Evolutionary conservation across 2,797 vertebrate species (phyloP), one percentile per base, ranked within the genome.

Genomic region (Anomalospiza imberbis): DNA sequence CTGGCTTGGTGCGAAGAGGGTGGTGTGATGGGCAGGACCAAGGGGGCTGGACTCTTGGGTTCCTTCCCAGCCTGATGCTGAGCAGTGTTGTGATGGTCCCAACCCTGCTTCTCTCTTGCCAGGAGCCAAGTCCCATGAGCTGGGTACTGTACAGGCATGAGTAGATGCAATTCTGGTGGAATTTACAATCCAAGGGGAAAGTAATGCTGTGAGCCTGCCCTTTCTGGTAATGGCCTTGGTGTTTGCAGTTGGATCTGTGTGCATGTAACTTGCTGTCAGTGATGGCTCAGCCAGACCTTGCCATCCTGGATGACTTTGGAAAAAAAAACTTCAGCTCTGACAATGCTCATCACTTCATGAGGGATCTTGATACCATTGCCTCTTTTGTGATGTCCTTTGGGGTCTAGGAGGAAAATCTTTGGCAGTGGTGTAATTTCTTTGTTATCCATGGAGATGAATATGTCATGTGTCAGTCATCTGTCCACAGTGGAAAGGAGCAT

Each of bases 1-100:
- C 68, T 53, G 3, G 28, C 73, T 81, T 24, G 4, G 48, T 60
- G 85, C 93, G 82, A 91, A 95, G 74, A 94, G 91, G 94, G 95
- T 90, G 88, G 80, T 94, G 45, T 91, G 74, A 95, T 32, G 77
- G 95, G 73, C 67, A 83, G 83, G 79, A 93, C 13, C 0, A 3
- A 78, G 75, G 75, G 34, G 79, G 40, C 85, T 85, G 70, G 31
- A 71, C 50, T 79, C 31, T 28, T 9, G 53, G 21, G 74, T 85
- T 93, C 55, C 38, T 89, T 85, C 62, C 28, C 34, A 81, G 32
- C 22, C 16, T 40, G 40, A 42, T n/a, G 44, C 60, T 11, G 6
- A 88, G 60, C 60, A 73, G 32, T 7, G 3, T 7, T 8, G 21
- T 68, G 66, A 50, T 61, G 53, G 45, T 80, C 17, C 36, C 54